Evolutionary conservation across 2,113 vertebrate genomes (phyloP).

Genomic region (Phocoena sinus): DNA sequence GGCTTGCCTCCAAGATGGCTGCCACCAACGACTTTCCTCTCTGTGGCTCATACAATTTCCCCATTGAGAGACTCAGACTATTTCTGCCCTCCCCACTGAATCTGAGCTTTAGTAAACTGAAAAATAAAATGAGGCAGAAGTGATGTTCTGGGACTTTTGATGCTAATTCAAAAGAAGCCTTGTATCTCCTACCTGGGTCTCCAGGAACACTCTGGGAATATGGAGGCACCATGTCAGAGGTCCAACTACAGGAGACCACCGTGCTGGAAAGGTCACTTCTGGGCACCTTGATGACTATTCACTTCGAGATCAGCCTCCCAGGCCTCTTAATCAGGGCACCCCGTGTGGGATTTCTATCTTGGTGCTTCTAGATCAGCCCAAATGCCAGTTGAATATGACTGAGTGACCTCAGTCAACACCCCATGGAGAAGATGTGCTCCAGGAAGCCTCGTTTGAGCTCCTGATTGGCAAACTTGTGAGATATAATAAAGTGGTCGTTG

Average conservation of each 20-base stretch:
- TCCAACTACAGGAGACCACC: background rate
- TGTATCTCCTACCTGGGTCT: background rate
- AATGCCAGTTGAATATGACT: background rate
- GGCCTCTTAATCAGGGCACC: background rate
- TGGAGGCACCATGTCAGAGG: background rate
- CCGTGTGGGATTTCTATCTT: background rate
- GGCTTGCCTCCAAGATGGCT: background rate
- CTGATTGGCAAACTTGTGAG: background rate
- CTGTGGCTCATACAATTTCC: background rate
- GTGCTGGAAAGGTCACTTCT: background rate
- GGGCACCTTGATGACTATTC: rapidly evolving
- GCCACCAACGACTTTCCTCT: background rate
- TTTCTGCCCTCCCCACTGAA: background rate
- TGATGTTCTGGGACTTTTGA: background rate
- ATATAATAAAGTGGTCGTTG: background rate
- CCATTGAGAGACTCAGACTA: background rate
- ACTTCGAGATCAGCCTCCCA: background rate
- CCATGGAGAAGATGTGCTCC: background rate
- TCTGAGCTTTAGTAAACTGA: background rate
- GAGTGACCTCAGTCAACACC: background rate
- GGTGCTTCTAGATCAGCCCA: background rate
- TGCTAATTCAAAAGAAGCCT: background rate
- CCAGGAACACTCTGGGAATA: background rate
- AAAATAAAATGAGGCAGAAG: background rate
- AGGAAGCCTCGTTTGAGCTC: background rate